Base-by-base conservation (phyloP, 2,113 vertebrate species). In the Irena cyanogastra region DNA sequence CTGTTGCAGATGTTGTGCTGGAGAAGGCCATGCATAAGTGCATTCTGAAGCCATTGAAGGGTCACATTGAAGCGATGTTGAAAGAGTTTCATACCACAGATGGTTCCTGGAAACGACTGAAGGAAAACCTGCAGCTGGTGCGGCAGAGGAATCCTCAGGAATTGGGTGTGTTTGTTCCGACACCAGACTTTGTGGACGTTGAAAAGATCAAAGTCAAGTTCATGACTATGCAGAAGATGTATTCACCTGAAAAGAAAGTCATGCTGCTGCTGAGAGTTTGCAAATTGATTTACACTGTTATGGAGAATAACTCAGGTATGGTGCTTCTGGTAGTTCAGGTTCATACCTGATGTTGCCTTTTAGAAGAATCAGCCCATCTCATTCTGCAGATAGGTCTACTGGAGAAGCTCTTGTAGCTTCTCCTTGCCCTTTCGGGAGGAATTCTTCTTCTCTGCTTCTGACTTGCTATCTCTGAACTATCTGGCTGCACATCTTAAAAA, bases 21-120 rank as follows among this genome's bases (percentile, higher is more conserved):
- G 99, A 99, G 96, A 99, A 99, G 82, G 99, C 99, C 94, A 99
- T 99, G 99, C 99, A 99, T 94, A 99, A 99, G 93, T 99, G 99
- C 91, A 99, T 99, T 93, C 90, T 99, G 97, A 99, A 99, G 94
- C 99, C 99, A 0, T 92, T 99, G 92, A 99, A 98, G 95, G 97
- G 97, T 13, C 98, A 99, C 37, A 98, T 99, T 39, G 98, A 99
- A 74, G 96, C 94, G 9, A 98, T 98, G 96, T 89, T 99, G 90
- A 98, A 98, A 64, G 98, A 99, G 89, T 99, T 99, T 95, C 99
- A 99, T 70, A 97, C 98, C 22, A 97, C 95, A 0, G 98, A 99
- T 1, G 99, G 99, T 12, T 98, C 98, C 0, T 98, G 98, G 99
- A 99, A 98, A 87, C 99, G 99, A 86, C 97, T 99, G 42, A 98